Evolutionary conservation across 2,113 vertebrate species (phyloP), one percentile per base, ranked within the genome.

Genomic region (Silurus glanis): DNA sequence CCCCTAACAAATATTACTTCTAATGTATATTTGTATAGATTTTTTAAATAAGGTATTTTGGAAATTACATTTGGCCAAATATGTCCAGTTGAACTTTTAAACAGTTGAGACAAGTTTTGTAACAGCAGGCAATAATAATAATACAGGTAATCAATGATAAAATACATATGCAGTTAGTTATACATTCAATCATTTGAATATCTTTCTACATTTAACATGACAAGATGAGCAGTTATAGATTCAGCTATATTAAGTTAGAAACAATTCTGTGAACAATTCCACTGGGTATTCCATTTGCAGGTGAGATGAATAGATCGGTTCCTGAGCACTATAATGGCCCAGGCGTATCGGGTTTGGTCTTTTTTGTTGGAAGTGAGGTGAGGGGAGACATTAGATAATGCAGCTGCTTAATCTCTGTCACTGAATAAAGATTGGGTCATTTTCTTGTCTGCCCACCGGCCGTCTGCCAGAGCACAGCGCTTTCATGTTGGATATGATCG

Each of bases 361-460:
- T 79, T 80, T 83, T 67, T 37, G 37, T 37, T 37, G 37, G 75
- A 17, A 37, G 21, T 45, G 82, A 85, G 1, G 74, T 80, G 67
- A 87, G 83, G 28, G 58, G 51, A 79, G 87, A 45, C 83, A 83
- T 85, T 28, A 85, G 72, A 84, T 45, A 78, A 87, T 74, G 75
- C 59, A 53, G 71, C 72, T 71, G 76, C 71, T 83, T 89, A 88
- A 89, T 88, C 87, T 88, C 83, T 56, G 45, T 45, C 81, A 49
- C 76, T 87, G 85, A 80, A 82, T 87, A 83, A 84, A 85, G 87
- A 87, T 25, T 62, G 85, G 83, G 64, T 80, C 72, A 80, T 89
- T 88, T 83, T 79, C 80, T 53, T 76, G 53, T 51, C 86, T 80
- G 51, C 56, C 72, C 64, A 59, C 14, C 47, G 78, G 56, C 81